Evolutionary conservation across 2,797 vertebrate genomes (phyloP), one percentile per base, ranked within the genome.

Genomic region (Neomorphus geoffroyi): DNA sequence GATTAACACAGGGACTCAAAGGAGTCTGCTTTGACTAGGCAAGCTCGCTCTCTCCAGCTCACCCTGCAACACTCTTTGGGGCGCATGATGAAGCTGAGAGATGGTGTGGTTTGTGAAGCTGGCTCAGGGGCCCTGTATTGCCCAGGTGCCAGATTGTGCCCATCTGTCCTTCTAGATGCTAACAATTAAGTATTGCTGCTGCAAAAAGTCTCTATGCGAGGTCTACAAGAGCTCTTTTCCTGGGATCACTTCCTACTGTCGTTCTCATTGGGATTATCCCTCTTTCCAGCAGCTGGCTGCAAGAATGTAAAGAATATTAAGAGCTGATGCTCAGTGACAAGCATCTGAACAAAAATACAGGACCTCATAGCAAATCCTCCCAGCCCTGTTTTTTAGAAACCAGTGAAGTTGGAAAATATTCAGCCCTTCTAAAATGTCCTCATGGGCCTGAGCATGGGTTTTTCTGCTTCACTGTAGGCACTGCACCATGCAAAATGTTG

Each of bases 401-500:
- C 9, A 16, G 2, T 41, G 30, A 23, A 4, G 14, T 33, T 69
- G 24, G 11, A n/a, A 69, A n/a, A 21, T 4, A 19, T 3, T 32
- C 58, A 57, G 11, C 17, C 26, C 32, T 14, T 51, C 51, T 50
- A 54, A 80, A 73, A 73, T 2, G 5, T 77, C 23, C 24, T 62
- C 16, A 22, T 0, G 1, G 50, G 18, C 37, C 35, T 30, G 3
- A n/a, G 14, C 0, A 0, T 54, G 23, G 30, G 8, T 6, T 77
- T 66, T 50, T 10, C 41, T 33, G 9, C 15, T 73, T 57, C 21
- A 18, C 23, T 45, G 18, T 28, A 43, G 27, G 60, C 33, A 43
- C 5, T 1, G 8, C 23, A 67, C 4, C 1, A 13, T 7, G n/a
- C 23, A 54, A 43, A 32, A 33, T 50, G 3, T 28, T 90, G 32